Conservation (phyloP, 2,113 vertebrate species). For the Poeciliopsis prolifica region DNA sequence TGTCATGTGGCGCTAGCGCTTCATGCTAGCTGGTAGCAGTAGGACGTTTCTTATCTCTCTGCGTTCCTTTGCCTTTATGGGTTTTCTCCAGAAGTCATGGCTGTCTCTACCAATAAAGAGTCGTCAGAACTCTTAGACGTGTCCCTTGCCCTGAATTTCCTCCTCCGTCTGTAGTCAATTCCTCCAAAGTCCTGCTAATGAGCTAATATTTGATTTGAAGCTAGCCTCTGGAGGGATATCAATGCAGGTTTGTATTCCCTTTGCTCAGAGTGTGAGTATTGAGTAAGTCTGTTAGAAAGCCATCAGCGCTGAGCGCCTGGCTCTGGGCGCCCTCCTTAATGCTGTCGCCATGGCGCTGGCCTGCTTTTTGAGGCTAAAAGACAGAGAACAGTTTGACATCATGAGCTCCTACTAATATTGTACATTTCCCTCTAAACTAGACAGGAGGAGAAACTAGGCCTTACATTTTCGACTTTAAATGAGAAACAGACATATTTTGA, state of each 20-base stretch:
- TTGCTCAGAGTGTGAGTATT: slow-evolving; percentile 44
- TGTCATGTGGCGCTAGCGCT: too few relatives aligned
- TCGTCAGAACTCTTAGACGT: too few relatives aligned
- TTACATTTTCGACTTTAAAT: slow-evolving; percentile 26
- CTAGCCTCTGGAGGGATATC: slow-evolving; percentile 10
- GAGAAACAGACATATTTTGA: slow-evolving; percentile 35
- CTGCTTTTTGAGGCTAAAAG: slow-evolving; percentile 59
- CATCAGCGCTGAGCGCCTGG: slow-evolving; percentile 51
- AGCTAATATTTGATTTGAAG: too few relatives aligned
- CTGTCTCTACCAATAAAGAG: too few relatives aligned
- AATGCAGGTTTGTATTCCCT: slow-evolving; percentile 30
- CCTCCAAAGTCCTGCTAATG: too few relatives aligned
- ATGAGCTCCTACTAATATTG: slow-evolving; percentile 57
- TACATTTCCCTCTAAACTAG: slow-evolving; percentile 59
- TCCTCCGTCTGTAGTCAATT: too few relatives aligned
- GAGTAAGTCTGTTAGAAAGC: slow-evolving; percentile 41
- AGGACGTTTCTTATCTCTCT: too few relatives aligned
- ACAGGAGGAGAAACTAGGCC: slow-evolving; percentile 38
- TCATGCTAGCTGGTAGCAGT: too few relatives aligned
- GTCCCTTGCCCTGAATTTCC: too few relatives aligned
- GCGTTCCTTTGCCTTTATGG: too few relatives aligned
- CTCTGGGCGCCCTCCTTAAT: slow-evolving; percentile 43
- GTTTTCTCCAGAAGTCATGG: too few relatives aligned
- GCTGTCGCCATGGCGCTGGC: slow-evolving; percentile 74
- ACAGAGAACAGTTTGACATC: slow-evolving; percentile 41